Conservation (phyloP, 2,888 invertebrate species). For the Micoletzkya japonica region DNA sequence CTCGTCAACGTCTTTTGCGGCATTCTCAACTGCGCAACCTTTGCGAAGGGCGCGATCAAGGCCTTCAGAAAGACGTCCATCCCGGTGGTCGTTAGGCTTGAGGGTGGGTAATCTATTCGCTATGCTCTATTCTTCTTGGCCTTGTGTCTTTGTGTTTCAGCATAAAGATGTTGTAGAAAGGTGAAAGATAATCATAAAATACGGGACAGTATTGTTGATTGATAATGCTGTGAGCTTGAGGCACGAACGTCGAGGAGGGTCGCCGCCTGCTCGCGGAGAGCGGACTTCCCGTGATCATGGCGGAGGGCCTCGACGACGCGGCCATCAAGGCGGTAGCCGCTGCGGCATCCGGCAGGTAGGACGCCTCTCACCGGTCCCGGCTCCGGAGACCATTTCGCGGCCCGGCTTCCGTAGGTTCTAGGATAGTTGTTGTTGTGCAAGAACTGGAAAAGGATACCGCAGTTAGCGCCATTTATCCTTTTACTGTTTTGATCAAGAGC, state of each 20-base stretch:
- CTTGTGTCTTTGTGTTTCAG: background rate
- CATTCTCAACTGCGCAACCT: slow-evolving; percentile 95
- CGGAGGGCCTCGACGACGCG: slow-evolving; percentile 86
- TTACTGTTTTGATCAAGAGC: too few relatives aligned
- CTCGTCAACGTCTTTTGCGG: slow-evolving; percentile 98
- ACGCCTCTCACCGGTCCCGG: too few relatives aligned
- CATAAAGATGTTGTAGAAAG: background rate
- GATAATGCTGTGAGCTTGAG: too few relatives aligned
- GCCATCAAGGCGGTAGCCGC: slow-evolving; percentile 80
- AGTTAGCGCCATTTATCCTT: too few relatives aligned
- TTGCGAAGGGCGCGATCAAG: slow-evolving; percentile 90
- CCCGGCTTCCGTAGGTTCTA: too few relatives aligned
- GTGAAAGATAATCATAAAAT: background rate
- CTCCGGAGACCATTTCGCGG: too few relatives aligned
- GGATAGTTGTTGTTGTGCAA: too few relatives aligned
- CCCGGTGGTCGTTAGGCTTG: slow-evolving; percentile 69
- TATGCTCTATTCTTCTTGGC: background rate
- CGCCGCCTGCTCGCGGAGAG: slow-evolving; percentile 81
- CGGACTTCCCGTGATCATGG: slow-evolving; percentile 80
- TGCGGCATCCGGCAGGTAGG: too few relatives aligned
- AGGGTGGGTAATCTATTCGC: slow-evolving; percentile 35
- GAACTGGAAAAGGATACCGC: too few relatives aligned
- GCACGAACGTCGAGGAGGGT: slow-evolving; percentile 84
- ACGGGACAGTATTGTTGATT: background rate
- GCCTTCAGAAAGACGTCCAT: slow-evolving; percentile 79